Base-by-base conservation (phyloP, 2,888 invertebrate species). In the Amphiduros pacificus region DNA sequence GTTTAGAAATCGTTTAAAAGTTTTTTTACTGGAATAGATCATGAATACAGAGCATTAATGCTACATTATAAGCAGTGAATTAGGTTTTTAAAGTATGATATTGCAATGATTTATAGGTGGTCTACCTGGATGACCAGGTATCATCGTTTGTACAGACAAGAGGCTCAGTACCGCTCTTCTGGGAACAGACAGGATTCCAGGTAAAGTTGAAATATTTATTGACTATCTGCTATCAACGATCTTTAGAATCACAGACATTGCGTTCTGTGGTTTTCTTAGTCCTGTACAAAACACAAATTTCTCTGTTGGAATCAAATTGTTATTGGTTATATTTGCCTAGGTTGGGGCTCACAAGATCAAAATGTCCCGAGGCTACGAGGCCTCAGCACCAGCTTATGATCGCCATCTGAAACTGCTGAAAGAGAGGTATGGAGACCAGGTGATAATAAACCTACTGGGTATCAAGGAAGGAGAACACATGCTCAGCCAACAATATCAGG, bases 311-410 rank as follows among this genome's bases (percentile, higher is more conserved):
- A n/a, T n/a, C n/a, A n/a, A n/a, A n/a, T n/a, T n/a, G n/a, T n/a
- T 26, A 24, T 50, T 50, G n/a, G 24, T 20, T 11, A 14, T 6
- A 9, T 53, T 11, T 22, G 22, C 71, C 49, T 66, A 88, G 87
- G 97, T 99, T 40, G 99, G 99, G 11, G 96, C 98, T 0, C 99
- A 99, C 83, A 98, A 97, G 85, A 95, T 99, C 0, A 93, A 94
- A 82, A 89, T 99, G 85, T 96, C 97, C 0, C 87, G 98, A 52
- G 96, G 97, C 0, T 92, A 92, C 81, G 97, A 98, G 84, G 90
- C 95, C 1, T 94, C 96, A 1, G 90, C 91, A 4, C 90, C 95
- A 62, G 95, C 95, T 0, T 95, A 94, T 82, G 92, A 96, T 75
- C 88, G 94, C 50, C 97, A 98, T 81, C 88, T 98, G 82, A 85